Percentiles rank a stretch among this genome's conserved stretches.
phyloP scores from a whole-genome alignment of 2,113 vertebrate species.

The Narcine bancroftii region DNA sequence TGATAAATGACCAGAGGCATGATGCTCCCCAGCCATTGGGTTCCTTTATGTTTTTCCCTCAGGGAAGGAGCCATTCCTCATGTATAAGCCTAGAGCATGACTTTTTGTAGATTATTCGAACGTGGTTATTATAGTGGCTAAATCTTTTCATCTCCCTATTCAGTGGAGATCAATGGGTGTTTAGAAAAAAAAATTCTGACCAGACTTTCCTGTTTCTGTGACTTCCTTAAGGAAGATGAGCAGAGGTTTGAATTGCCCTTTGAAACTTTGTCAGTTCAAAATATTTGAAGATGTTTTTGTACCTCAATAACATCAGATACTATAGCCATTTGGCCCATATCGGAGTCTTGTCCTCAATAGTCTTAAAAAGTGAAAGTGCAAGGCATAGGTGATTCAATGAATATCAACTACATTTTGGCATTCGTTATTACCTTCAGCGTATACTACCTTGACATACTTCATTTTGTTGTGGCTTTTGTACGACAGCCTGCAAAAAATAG shows the following conservation, averaged over 20 bases:
- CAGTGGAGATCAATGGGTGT: neutral
- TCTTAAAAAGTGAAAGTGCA: neutral
- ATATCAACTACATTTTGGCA: too few species aligned
- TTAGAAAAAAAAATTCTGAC: neutral
- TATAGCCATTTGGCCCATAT: neutral
- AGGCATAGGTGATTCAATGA: neutral
- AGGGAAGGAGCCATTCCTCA: neutral
- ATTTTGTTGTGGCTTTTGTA: neutral
- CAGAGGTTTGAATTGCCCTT: neutral
- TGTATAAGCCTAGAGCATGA: neutral
- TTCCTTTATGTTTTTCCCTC: neutral
- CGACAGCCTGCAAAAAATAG: neutral
- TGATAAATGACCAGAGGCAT: neutral
- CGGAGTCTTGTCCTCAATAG: neutral
- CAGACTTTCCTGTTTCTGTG: neutral
- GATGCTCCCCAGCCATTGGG: neutral
- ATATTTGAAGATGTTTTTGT: too few species aligned
- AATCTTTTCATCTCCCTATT: neutral
- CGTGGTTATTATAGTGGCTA: neutral
- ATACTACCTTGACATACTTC: neutral
- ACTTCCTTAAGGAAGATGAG: neutral
- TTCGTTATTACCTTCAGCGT: neutral
- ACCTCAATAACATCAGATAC: neutral
- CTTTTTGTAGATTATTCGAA: neutral
- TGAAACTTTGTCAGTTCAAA: neutral